Base-by-base conservation (phyloP, 2,797 vertebrate genomes). In the Periparus ater region DNA sequence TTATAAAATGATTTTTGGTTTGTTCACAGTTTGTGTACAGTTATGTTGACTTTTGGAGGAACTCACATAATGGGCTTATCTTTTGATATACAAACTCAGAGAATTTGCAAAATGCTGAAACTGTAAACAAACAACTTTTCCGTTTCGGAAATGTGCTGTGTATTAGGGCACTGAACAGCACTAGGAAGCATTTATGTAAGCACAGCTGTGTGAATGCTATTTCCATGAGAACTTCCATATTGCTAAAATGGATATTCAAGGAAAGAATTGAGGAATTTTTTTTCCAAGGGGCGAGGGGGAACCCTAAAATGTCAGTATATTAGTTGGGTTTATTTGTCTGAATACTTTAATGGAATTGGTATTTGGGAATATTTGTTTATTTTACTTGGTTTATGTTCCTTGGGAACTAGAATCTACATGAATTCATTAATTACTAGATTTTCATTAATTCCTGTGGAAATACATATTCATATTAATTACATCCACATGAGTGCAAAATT, bases 381-480 rank as follows among this genome's bases (percentile, higher is more conserved):
- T 70, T 82, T 96, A 93, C 75, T 85, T 72, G 62, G 93, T 95
- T 84, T 86, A 61, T 91, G 65, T 57, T 81, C 80, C 58, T 88
- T 91, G 74, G 79, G 58, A 88, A 51, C 38, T 71, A 60, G 17
- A 87, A 95, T 58, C 2, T 90, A 34, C 67, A 88, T 86, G 74
- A 96, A 93, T 85, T 91, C 93, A 97, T 96, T 96, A 96, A 96
- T 88, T 89, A 70, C 26, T 76, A 92, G 75, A 94, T 95, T 83
- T 95, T 91, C 53, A 53, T 91, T 30, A 97, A 97, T 97, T 97
- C 79, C 79, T 66, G 78, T 95, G 86, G 93, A 97, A 84, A 87
- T 96, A 62, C 81, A 81, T 94, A 96, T 97, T 96, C 81, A 81
- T 95, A 96, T 95, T 96, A 97, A 96, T 96, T 95, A 75, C 54